A percentile compares a stretch with the other conserved stretches of the same genome.
Evolutionary conservation across 2,888 invertebrate species (phyloP).

Genomic region (Erannis defoliaria): DNA sequence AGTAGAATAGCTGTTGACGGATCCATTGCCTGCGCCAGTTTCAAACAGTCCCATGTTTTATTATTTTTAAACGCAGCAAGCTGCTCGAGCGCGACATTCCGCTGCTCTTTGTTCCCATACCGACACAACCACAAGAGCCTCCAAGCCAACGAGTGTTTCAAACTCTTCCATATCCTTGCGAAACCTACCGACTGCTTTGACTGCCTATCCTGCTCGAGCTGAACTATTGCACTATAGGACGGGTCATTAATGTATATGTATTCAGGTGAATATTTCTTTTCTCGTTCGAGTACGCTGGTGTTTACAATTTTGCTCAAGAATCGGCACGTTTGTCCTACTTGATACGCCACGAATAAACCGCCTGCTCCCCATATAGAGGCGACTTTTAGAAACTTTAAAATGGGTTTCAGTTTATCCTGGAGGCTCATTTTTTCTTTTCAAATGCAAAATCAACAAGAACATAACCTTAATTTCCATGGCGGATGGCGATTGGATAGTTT

Average conservation of each 20-base stretch:
- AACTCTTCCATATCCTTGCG: constrained; percentile 86
- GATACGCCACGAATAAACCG: constrained; percentile 64
- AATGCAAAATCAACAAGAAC: constrained; percentile 24
- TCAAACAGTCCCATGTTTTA: constrained; percentile 89
- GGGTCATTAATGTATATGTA: constrained; percentile 83
- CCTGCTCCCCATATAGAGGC: constrained; percentile 60
- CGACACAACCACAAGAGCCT: constrained; percentile 89
- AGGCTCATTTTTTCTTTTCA: constrained; percentile 57
- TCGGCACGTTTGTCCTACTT: constrained; percentile 64
- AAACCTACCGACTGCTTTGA: constrained; percentile 66
- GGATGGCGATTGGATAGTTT: no score
- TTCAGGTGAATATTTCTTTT: constrained; percentile 74
- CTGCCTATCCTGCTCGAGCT: constrained; percentile 63
- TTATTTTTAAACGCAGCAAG: constrained; percentile 89
- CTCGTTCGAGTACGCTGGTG: constrained; percentile 70
- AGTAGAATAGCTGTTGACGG: constrained; percentile 91
- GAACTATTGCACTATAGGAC: constrained; percentile 62
- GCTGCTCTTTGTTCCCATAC: constrained; percentile 87
- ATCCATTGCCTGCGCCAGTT: constrained; percentile 93
- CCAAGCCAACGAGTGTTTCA: constrained; percentile 89
- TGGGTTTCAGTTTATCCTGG: constrained; percentile 64
- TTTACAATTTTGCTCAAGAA: constrained; percentile 69
- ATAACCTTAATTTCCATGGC: constrained; percentile 22
- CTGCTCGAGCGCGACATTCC: constrained; percentile 88
- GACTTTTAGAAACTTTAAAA: constrained; percentile 64